phyloP scores from a whole-genome alignment of 2,113 vertebrate species.

The Saimiri boliviensis region DNA sequence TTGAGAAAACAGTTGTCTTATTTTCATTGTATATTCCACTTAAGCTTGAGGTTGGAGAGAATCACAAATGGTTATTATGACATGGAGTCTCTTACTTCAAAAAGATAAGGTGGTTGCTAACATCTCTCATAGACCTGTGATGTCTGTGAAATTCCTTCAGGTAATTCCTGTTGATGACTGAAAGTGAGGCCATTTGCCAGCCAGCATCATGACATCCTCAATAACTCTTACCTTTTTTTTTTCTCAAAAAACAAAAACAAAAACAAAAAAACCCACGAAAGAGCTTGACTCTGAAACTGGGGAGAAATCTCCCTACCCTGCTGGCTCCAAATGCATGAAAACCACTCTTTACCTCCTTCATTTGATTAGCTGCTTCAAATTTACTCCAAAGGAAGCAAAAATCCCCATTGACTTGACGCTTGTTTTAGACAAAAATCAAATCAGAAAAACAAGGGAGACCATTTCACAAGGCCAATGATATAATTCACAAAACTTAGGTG shows the following conservation, averaged over 20 bases:
- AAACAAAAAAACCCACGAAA: not conserved
- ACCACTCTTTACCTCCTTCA: not conserved
- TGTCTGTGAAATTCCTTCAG: not conserved
- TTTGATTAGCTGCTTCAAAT: constrained; percentile 26
- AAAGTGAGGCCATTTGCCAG: not conserved
- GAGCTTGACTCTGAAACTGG: not conserved
- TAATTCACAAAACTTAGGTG: not conserved
- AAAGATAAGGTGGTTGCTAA: not conserved
- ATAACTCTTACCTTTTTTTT: not conserved
- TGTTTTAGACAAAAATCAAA: not conserved
- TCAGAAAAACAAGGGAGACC: not conserved
- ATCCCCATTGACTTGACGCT: not conserved
- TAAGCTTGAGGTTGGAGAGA: not conserved
- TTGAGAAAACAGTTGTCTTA: not conserved
- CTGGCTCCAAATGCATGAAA: not conserved
- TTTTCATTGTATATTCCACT: not conserved
- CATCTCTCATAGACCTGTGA: not conserved
- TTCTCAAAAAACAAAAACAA: too few species aligned
- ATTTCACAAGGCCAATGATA: not conserved
- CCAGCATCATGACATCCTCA: not conserved
- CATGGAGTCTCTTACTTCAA: not conserved
- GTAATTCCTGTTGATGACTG: not conserved
- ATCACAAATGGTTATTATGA: not conserved
- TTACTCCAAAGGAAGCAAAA: not conserved
- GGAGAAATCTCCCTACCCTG: not conserved